Evolutionary conservation across 2,888 invertebrate genomes (phyloP), one percentile per base, ranked within the genome.

Genomic region (Hydropsyche betteni): DNA sequence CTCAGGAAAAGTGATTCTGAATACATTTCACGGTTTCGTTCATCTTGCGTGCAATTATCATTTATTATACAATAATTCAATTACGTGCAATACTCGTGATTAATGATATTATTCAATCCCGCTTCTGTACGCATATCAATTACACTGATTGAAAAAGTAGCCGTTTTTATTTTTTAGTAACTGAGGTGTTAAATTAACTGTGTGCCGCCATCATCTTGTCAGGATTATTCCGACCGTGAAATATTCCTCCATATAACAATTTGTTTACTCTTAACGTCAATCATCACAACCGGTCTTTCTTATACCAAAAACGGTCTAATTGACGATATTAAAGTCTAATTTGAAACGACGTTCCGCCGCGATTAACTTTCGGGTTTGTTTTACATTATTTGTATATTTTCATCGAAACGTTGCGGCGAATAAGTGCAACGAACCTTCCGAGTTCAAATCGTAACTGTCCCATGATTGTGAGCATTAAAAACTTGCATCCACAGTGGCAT

Each of bases 261-360:
- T 64, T 64, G 64, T 64, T 64, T 64, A 36, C 64, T 36, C 12
- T 64, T 36, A n/a, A 36, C 36, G 64, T 64, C 64, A 64, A 64
- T 64, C 64, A 64, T 61, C 61, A 7, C 34, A 61, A 24, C 33
- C 64, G 64, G 34, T 12, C 7, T 8, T 55, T 55, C 0, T 55
- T 16, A 55, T 14, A n/a, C n/a, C n/a, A 2, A 51, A 24, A 24
- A 24, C 24, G 24, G 6, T 44, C 10, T 44, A 44, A 2, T 44
- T 8, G 7, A 44, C 7, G 10, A 44, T 44, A 44, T 44, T 44
- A 44, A 44, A 44, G 44, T 44, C 44, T 10, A 44, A 44, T 44
- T 44, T 44, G 44, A 44, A 2, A 8, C 10, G 3, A 10, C 24
- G 24, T 24, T 24, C 24, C 10, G 44, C 44, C 44, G 44, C 44